Evolutionary conservation across 1,140 invertebrate species (phyloP).

Genomic region (Sinella curviseta): DNA sequence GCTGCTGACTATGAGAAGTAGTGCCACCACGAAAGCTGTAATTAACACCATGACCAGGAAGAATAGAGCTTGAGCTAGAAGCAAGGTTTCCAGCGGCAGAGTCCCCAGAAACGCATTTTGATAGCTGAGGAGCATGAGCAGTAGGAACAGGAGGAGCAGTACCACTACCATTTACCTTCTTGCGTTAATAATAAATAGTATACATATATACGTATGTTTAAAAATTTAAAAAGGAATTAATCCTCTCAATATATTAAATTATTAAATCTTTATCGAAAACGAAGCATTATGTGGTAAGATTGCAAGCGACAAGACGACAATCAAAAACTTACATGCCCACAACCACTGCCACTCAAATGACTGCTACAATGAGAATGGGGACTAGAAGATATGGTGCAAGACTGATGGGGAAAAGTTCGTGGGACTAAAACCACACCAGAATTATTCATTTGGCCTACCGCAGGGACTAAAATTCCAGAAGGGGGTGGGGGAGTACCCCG

Average conservation of each 20-base stretch:
- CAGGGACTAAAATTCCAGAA: neutral
- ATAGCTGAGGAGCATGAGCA: neutral
- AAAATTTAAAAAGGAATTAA: too few relatives aligned
- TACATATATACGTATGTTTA: too few relatives aligned
- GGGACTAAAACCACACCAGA: neutral
- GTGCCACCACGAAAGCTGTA: conserved; percentile 8
- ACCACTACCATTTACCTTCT: conserved; percentile 21
- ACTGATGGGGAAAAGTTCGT: neutral
- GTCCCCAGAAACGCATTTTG: conserved; percentile 5
- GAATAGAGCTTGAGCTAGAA: conserved; percentile 15
- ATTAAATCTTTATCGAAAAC: too few relatives aligned
- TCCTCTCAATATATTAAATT: too few relatives aligned
- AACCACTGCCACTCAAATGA: neutral
- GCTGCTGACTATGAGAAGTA: neutral
- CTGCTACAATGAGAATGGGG: neutral
- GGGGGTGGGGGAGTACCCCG: neutral
- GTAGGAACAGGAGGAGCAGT: neutral
- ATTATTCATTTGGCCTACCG: neutral
- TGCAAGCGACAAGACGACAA: neutral
- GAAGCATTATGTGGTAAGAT: neutral
- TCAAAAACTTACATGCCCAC: conserved; percentile 11
- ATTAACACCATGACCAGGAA: conserved; percentile 3
- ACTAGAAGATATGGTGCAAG: neutral
- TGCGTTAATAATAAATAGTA: neutral
- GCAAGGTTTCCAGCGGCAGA: conserved; percentile 14